Evolutionary conservation across 2,888 invertebrate species (phyloP).

Genomic region (Noctua comes): DNA sequence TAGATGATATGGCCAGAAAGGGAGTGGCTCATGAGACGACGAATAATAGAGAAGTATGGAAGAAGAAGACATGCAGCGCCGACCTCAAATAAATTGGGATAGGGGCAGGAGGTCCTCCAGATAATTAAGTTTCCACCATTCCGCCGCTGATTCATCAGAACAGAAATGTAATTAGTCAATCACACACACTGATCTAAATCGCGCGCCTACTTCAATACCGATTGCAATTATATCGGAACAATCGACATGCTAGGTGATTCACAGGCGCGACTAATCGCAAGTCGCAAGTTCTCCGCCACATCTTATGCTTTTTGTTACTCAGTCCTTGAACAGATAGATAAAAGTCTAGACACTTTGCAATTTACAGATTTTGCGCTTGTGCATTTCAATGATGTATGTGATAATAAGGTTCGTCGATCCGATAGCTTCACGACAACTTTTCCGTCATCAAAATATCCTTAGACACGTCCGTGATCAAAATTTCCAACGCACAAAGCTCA

Average conservation of each 20-base stretch:
- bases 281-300: conserved; percentile 72
- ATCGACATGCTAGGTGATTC: conserved; percentile 55
- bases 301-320: conserved; percentile 76
- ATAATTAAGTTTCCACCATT: not conserved
- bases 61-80: not conserved
- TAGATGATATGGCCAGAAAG: not conserved
- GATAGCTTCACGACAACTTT: conserved; percentile 77
- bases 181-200: conserved; percentile 22
- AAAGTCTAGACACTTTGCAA: conserved; percentile 86
- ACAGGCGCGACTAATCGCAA: conserved; percentile 81
- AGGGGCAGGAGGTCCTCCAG: not conserved
- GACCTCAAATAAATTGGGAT: not conserved
- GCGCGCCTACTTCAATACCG: conserved; percentile 74
- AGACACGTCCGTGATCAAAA: conserved; percentile 82
- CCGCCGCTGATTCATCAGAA: conserved; percentile 7
- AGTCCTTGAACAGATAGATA: conserved; percentile 83
- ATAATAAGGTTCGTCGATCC: conserved; percentile 85
- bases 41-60: not conserved
- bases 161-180: conserved; percentile 12
- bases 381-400: conserved; percentile 87
- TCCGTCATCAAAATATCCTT: conserved; percentile 73
- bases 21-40: not conserved
- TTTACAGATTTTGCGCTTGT: conserved; percentile 87
- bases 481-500: conserved; percentile 84
- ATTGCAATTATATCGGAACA: conserved; percentile 75